phyloP scores from a whole-genome alignment of 1,140 invertebrate species.

The Sipha flava region DNA sequence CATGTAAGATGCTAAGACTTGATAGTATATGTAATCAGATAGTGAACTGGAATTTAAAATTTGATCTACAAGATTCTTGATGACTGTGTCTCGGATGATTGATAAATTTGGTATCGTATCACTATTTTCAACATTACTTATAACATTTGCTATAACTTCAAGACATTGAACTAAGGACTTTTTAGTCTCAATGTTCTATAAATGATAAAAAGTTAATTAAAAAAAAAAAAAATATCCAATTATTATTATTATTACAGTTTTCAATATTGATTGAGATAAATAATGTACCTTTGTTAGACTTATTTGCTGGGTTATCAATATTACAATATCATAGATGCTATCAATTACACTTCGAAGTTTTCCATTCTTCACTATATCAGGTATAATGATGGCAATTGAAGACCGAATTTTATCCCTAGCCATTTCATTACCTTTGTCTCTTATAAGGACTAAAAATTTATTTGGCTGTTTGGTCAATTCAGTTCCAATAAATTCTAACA shows the following conservation, averaged over 20 bases:
- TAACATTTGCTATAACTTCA: neutral
- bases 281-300: neutral
- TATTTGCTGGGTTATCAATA: slow-evolving; percentile 22
- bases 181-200: neutral
- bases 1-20: slow-evolving; percentile 17
- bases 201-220: no score
- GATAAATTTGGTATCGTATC: slow-evolving; percentile 18
- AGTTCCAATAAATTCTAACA: slow-evolving; percentile 3
- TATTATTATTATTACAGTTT: neutral
- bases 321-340: slow-evolving; percentile 14
- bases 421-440: slow-evolving; percentile 17
- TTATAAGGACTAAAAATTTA: slow-evolving; percentile 18
- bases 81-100: slow-evolving; percentile 11
- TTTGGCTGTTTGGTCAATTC: slow-evolving; percentile 21
- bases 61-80: slow-evolving; percentile 11
- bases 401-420: slow-evolving; percentile 9
- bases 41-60: neutral
- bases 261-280: neutral
- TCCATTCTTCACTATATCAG: neutral
- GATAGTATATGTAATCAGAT: neutral
- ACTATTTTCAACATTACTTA: neutral
- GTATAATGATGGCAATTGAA: neutral
- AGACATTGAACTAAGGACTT: neutral
- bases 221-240: neutral
- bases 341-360: neutral